A percentile compares a stretch with the other conserved stretches of the same genome.
These are phyloP conservation scores for Scatophagus argus DNA, from an alignment of 2,113 vertebrate species.

Conservation along the genomic window DNA sequence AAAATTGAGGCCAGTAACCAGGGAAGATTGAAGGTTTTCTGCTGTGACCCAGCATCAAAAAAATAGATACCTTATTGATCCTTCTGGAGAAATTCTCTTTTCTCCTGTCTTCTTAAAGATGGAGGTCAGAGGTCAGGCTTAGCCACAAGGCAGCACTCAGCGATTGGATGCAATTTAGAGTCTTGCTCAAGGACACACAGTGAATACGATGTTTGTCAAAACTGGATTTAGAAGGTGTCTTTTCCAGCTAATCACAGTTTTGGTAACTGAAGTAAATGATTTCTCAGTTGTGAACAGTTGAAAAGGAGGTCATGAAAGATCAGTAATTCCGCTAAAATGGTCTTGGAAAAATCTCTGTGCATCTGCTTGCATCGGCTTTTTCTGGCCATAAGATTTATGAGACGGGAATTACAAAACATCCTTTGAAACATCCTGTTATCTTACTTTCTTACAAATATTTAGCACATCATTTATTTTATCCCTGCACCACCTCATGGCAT, in stretches of 20 bases:
- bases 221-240: background rate
- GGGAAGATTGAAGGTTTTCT: conserved; percentile 49
- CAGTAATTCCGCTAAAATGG: conserved; percentile 11
- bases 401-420: conserved; percentile 14
- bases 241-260: conserved; percentile 28
- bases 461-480: conserved; percentile 60
- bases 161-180: conserved; percentile 12
- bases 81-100: conserved; percentile 41
- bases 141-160: conserved; percentile 20
- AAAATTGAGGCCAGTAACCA: conserved; percentile 40
- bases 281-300: conserved; percentile 2
- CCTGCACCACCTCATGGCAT: conserved; percentile 58
- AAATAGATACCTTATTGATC: conserved; percentile 67
- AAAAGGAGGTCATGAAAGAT: conserved; percentile 34
- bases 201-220: conserved; percentile 37
- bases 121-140: conserved; percentile 61
- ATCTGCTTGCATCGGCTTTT: background rate
- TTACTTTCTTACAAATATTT: conserved; percentile 36
- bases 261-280: background rate
- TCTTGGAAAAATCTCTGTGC: conserved; percentile 19
- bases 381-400: background rate
- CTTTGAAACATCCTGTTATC: conserved; percentile 17
- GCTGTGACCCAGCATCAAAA: conserved; percentile 34
- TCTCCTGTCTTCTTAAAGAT: conserved; percentile 46
- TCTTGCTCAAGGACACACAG: conserved; percentile 44